Evolutionary conservation across 1,140 invertebrate genomes (phyloP).

Genomic region (Drosophila athabasca): DNA sequence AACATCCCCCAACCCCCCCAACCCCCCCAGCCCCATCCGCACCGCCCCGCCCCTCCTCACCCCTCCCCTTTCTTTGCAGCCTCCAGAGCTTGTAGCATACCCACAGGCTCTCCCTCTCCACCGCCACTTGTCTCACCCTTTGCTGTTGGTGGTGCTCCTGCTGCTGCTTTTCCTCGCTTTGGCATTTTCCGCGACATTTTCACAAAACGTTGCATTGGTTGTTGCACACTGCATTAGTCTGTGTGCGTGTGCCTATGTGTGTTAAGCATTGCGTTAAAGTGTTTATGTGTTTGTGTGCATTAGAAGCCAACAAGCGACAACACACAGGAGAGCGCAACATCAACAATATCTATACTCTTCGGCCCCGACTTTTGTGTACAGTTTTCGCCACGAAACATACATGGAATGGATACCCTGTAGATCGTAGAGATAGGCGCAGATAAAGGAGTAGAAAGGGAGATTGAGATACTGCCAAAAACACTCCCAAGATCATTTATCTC

Average conservation of each 20-base stretch:
- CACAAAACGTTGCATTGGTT: constrained; percentile 52
- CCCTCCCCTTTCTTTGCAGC: too few species aligned
- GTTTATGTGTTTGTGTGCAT: constrained; percentile 62
- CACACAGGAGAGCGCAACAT: constrained; percentile 2
- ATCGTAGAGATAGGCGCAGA: too few species aligned
- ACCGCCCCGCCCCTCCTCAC: too few species aligned
- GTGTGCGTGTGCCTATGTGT: constrained; percentile 22
- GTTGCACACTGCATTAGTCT: constrained; percentile 35
- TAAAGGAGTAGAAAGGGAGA: too few species aligned
- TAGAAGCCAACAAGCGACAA: constrained; percentile 17
- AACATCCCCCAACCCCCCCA: not conserved
- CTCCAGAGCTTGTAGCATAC: not conserved
- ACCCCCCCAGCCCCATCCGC: too few species aligned
- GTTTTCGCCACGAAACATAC: not conserved
- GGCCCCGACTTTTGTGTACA: not conserved
- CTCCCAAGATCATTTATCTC: too few species aligned
- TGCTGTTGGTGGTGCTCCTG: constrained; percentile 3
- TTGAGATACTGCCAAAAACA: too few species aligned
- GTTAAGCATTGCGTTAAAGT: constrained; percentile 73
- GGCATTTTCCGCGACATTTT: constrained; percentile 53
- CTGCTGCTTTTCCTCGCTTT: constrained; percentile 22
- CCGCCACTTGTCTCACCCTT: not conserved
- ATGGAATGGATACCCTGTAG: too few species aligned
- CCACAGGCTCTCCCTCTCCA: not conserved
- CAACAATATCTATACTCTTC: constrained; percentile 25